Evolutionary conservation across 2,113 vertebrate species (phyloP).

Genomic region (Grallaria varia): DNA sequence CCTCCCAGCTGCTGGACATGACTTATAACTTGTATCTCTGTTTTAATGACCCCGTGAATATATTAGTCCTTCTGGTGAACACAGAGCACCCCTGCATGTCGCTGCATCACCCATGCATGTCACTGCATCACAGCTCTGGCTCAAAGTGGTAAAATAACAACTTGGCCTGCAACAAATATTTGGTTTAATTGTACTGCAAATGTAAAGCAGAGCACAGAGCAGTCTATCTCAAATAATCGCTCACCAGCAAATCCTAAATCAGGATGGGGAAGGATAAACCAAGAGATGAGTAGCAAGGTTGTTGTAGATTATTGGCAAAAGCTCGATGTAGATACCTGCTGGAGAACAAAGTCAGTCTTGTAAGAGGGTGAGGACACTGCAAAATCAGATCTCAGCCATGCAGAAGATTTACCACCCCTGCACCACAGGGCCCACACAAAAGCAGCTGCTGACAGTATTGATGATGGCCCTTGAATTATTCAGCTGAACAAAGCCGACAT

Average conservation of each 20-base stretch:
- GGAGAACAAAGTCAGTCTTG: background rate
- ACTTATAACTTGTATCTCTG: background rate
- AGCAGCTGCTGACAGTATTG: background rate
- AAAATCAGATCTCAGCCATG: background rate
- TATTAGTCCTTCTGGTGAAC: background rate
- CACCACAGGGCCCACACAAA: rapidly evolving
- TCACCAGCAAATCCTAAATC: background rate
- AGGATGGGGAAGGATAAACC: background rate
- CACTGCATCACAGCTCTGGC: background rate
- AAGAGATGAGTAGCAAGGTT: background rate
- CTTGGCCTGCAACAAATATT: background rate
- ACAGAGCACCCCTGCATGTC: background rate
- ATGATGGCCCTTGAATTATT: background rate
- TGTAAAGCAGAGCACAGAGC: background rate
- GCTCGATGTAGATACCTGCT: background rate
- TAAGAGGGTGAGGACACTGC: background rate
- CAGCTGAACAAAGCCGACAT: background rate
- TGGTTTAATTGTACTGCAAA: background rate
- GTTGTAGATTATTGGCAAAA: background rate
- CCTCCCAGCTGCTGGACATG: background rate
- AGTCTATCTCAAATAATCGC: background rate
- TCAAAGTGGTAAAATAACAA: background rate
- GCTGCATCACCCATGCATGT: too few relatives aligned
- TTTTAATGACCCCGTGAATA: background rate
- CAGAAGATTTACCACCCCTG: background rate